Evolutionary conservation across 35 echinoderm and acorn worm species (phyloP).

Genomic region (Holothuria glaberrima): DNA sequence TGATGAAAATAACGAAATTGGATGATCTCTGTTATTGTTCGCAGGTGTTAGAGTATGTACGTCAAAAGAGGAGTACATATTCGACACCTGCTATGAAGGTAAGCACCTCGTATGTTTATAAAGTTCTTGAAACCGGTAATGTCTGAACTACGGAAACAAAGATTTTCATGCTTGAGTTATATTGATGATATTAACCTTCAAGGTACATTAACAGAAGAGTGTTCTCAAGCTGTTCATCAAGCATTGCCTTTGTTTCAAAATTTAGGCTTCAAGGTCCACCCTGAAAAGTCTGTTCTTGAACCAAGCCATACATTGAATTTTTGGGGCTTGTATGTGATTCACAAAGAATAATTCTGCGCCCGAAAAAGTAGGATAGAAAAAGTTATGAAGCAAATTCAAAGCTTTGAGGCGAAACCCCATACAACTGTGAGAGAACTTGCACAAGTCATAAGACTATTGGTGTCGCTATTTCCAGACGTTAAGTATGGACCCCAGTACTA

Average conservation of each 20-base stretch:
- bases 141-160: background rate
- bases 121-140: background rate
- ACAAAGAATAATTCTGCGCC: background rate
- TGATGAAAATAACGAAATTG: too few species aligned
- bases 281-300: constrained; percentile 20
- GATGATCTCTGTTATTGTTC: too few species aligned
- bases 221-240: background rate
- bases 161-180: background rate
- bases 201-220: constrained; percentile 25
- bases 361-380: constrained; percentile 21
- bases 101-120: constrained; percentile 36
- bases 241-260: constrained; percentile 2
- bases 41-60: too few species aligned
- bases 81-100: too few species aligned
- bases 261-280: constrained; percentile 33
- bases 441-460: constrained; percentile 6
- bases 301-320: background rate
- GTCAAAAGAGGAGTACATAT: too few species aligned
- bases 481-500: constrained; percentile 21
- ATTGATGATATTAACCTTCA: constrained; percentile 38
- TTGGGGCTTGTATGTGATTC: constrained; percentile 43
- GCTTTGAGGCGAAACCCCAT: background rate
- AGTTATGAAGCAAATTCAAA: constrained; percentile 7
- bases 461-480: background rate
- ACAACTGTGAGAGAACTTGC: constrained; percentile 20